Evolutionary conservation across 2,888 invertebrate genomes (phyloP).

Genomic region (Didymodactylos carnosus): DNA sequence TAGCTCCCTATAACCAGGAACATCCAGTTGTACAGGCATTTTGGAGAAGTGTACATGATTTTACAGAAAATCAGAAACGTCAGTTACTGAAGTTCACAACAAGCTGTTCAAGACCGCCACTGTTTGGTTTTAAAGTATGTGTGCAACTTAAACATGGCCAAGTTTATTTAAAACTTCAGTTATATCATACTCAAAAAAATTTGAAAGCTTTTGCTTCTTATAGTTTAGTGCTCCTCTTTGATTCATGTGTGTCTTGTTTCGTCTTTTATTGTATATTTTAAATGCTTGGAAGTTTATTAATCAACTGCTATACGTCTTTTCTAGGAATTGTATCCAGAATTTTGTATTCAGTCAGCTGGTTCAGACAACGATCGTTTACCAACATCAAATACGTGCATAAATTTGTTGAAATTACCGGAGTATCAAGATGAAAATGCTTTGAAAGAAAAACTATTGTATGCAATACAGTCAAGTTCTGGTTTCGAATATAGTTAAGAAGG

Average conservation of each 20-base stretch:
- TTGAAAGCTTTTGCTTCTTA: too few species aligned
- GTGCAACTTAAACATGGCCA: too few species aligned
- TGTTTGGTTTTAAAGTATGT: slow-evolving; percentile 76
- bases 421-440: slow-evolving; percentile 56
- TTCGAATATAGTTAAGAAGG: slow-evolving; percentile 55
- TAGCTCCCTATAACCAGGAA: slow-evolving; percentile 38
- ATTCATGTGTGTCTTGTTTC: too few species aligned
- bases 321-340: slow-evolving; percentile 77
- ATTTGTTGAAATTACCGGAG: slow-evolving; percentile 80
- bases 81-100: slow-evolving; percentile 89
- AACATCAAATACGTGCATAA: slow-evolving; percentile 92
- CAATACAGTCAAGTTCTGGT: slow-evolving; percentile 80
- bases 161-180: too few species aligned
- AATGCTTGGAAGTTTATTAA: too few species aligned
- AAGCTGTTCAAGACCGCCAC: slow-evolving; percentile 82
- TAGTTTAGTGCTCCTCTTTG: too few species aligned
- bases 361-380: slow-evolving; percentile 59
- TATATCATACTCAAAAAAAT: too few species aligned
- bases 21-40: slow-evolving; percentile 67
- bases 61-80: slow-evolving; percentile 53
- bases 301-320: too few species aligned
- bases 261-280: too few species aligned
- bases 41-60: slow-evolving; percentile 65
- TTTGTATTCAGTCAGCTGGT: slow-evolving; percentile 59
- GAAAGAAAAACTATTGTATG: slow-evolving; percentile 64